These are phyloP conservation scores for Dromococcyx pavoninus DNA, from an alignment of 2,797 vertebrate genomes.

Conservation along the genomic window DNA sequence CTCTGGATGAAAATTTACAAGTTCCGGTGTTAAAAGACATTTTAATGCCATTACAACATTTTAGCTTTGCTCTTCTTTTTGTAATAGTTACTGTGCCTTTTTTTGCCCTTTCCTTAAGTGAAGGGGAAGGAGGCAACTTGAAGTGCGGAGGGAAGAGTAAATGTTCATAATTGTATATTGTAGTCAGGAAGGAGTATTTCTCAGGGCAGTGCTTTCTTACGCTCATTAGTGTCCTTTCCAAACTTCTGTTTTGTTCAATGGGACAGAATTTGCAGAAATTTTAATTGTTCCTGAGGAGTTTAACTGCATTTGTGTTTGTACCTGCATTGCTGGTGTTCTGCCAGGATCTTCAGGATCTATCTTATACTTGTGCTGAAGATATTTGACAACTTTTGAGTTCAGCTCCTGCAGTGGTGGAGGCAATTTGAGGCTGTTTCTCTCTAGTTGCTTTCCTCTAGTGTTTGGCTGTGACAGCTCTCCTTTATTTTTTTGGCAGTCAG, in stretches of 20 bases:
- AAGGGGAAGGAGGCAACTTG: background rate
- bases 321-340: background rate
- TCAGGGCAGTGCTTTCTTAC: background rate
- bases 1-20: background rate
- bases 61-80: background rate
- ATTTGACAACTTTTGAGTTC: background rate
- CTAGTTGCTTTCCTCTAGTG: background rate
- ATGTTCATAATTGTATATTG: background rate
- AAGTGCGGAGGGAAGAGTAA: background rate
- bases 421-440: background rate
- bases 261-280: background rate
- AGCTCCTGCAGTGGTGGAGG: background rate
- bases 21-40: background rate
- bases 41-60: background rate
- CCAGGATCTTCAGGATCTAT: background rate
- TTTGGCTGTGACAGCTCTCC: slow-evolving; percentile 16
- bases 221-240: background rate
- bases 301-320: background rate
- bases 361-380: background rate
- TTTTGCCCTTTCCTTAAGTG: background rate
- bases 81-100: background rate
- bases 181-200: background rate
- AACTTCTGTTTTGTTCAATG: background rate
- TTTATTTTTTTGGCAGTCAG: slow-evolving; percentile 8
- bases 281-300: background rate